These are phyloP conservation scores for Melolontha melolontha DNA, from an alignment of 2,888 invertebrate genomes.

Conservation along the genomic window DNA sequence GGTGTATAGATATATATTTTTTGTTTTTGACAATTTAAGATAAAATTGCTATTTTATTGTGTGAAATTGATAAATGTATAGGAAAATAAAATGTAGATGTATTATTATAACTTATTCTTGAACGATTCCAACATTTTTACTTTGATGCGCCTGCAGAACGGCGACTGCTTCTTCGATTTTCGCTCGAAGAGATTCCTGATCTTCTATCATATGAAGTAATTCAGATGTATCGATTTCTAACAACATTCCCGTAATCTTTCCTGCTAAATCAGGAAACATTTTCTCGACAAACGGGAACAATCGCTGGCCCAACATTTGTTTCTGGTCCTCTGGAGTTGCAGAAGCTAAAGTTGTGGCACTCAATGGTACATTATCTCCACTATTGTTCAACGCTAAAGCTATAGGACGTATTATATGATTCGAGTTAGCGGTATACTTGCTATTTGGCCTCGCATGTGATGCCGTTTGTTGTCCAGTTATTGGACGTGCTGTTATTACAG, in stretches of 20 bases:
- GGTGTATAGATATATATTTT: slow-evolving; percentile 30
- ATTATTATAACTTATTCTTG: slow-evolving; percentile 48
- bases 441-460: slow-evolving; percentile 77
- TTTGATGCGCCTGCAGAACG: slow-evolving; percentile 96
- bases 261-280: slow-evolving; percentile 93
- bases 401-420: slow-evolving; percentile 58
- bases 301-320: slow-evolving; percentile 98
- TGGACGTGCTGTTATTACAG: slow-evolving; percentile 76
- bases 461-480: slow-evolving; percentile 86
- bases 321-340: slow-evolving; percentile 95
- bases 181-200: slow-evolving; percentile 92
- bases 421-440: slow-evolving; percentile 90
- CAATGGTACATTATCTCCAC: slow-evolving; percentile 78
- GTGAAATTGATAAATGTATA: slow-evolving; percentile 40
- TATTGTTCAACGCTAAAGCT: slow-evolving; percentile 57
- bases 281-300: slow-evolving; percentile 95
- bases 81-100: slow-evolving; percentile 15
- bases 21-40: slow-evolving; percentile 40
- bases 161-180: slow-evolving; percentile 99
- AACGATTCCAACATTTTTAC: slow-evolving; percentile 59
- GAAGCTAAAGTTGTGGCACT: slow-evolving; percentile 94
- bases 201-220: slow-evolving; percentile 95
- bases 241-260: slow-evolving; percentile 94
- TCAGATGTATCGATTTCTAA: slow-evolving; percentile 98
- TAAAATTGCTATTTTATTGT: slow-evolving; percentile 43